These are phyloP conservation scores for Lottia gigantea DNA, from an alignment of 2,888 invertebrate species.

Conservation along the genomic window DNA sequence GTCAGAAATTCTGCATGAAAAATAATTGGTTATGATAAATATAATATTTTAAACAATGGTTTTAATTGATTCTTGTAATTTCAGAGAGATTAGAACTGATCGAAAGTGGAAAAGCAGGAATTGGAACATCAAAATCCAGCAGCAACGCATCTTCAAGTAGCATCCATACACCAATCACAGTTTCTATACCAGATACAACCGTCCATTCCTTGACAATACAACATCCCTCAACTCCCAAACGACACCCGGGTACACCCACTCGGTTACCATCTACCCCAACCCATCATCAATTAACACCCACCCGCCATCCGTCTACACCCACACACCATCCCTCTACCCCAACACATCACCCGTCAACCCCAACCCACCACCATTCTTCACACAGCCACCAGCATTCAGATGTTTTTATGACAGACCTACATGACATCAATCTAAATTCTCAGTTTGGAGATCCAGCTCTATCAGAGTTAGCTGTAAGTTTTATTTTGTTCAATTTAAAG, in stretches of 20 bases:
- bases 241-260: neutral
- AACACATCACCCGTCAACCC: neutral
- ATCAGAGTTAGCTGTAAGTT: neutral
- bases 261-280: neutral
- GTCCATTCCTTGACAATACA: neutral
- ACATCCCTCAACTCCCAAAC: neutral
- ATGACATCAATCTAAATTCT: neutral
- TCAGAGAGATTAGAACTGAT: neutral
- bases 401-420: neutral
- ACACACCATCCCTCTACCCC: neutral
- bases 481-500: too few relatives aligned
- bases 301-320: neutral
- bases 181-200: neutral
- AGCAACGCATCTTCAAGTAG: neutral
- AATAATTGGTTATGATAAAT: too few relatives aligned
- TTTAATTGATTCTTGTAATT: too few relatives aligned
- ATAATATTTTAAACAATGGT: too few relatives aligned
- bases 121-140: neutral
- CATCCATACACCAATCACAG: neutral
- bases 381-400: neutral
- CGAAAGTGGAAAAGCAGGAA: neutral
- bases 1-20: too few relatives aligned
- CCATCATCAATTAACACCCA: neutral
- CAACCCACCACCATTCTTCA: neutral
- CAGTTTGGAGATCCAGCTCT: neutral